Evolutionary conservation across 2,888 invertebrate species (phyloP), one percentile per base, ranked within the genome.

Genomic region (Augiades crinisus): DNA sequence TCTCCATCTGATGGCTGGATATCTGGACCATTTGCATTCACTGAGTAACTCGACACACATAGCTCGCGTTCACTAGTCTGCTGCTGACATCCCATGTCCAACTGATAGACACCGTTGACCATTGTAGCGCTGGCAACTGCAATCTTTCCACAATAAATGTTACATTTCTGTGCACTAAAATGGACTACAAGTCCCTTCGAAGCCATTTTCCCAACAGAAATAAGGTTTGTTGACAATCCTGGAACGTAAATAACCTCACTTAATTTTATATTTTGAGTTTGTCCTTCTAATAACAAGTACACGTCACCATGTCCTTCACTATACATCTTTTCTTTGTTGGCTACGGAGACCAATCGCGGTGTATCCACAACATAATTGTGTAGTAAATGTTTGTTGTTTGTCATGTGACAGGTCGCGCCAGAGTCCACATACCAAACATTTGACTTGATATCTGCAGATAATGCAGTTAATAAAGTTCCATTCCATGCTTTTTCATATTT

Each of bases 251-350:
- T 47, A 44, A 51, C 47, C 8, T 51, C 47, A 8, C 19, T 38
- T 47, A 47, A 12, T 45, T 27, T 45, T 5, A 36, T 41, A 27
- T 3, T 40, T 31, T 33, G 5, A 19, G 14, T 21, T 12, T 30
- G 30, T 12, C 53, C 30, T 44, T 50, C 41, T 10, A 59, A 54
- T 36, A 47, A 49, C n/a, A 57, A 24, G 30, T 57, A 37, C 10
- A 56, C 50, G 2, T 59, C 53, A 53, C 56, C 59, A 24, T 53
- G 53, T 51, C 57, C 53, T 10, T 53, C 45, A 52, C 41, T 57
- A 41, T 21, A 21, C 27, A 53, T 41, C 19, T 53, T 58, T 27
- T 54, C 21, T 21, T 50, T 52, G 12, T 57, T 55, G 5, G 55
- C 57, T 5, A 51, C 53, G 30, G 50, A 47, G 8, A 55, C 46